These are phyloP conservation scores for Notechis scutatus DNA, from an alignment of 2,113 vertebrate genomes.

Conservation along the genomic window DNA sequence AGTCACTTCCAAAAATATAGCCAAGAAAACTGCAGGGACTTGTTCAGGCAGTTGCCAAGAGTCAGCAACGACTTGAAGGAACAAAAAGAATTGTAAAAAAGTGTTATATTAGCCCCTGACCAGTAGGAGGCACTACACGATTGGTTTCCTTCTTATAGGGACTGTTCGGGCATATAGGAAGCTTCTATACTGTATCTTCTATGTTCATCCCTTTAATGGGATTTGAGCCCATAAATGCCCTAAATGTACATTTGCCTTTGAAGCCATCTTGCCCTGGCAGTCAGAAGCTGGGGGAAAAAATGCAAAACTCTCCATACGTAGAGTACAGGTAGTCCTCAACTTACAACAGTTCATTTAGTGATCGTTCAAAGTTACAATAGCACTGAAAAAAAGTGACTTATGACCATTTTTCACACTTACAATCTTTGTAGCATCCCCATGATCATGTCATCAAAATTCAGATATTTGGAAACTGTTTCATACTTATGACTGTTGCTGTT, in stretches of 20 bases:
- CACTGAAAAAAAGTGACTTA: too few species aligned
- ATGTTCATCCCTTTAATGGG: background rate
- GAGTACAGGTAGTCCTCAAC: background rate
- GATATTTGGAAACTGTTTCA: too few species aligned
- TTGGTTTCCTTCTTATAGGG: background rate
- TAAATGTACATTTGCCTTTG: background rate
- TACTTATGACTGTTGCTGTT: too few species aligned
- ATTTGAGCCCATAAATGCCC: background rate
- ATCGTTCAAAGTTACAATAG: too few species aligned
- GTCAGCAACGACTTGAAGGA: background rate
- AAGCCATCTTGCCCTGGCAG: background rate
- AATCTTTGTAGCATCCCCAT: too few species aligned
- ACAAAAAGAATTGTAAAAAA: background rate
- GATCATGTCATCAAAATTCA: too few species aligned
- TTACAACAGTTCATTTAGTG: too few species aligned
- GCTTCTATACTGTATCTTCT: background rate
- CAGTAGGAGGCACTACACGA: background rate
- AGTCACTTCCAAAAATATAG: background rate
- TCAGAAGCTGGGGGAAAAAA: background rate
- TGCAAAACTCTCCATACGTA: background rate
- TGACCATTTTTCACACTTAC: too few species aligned
- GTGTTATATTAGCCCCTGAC: background rate
- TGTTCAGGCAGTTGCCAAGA: background rate
- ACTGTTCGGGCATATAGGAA: background rate
- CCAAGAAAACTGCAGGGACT: background rate